Base-by-base conservation (phyloP, 35 echinoderm and acorn worm species). In the Heliocidaris erythrogramma region DNA sequence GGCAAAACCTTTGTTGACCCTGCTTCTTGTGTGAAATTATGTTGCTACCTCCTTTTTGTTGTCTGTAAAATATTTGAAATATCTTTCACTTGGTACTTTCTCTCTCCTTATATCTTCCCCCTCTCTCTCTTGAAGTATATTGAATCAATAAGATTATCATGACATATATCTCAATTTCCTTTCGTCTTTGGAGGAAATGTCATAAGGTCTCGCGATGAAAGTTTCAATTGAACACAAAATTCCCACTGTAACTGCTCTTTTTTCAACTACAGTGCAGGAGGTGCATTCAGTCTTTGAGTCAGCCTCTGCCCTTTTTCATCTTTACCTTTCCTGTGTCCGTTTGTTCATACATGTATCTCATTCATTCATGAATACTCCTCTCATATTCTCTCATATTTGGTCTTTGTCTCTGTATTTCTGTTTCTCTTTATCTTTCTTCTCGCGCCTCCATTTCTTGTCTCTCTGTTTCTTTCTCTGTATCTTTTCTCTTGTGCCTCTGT, bases 181-280 rank as follows among this genome's bases (percentile, higher is more conserved):
- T n/a, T 29, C 65, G 65, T 78, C 65, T 78, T 78, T 78, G 17
- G 65, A 78, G 65, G 65, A 78, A 78, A 78, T 78, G 65, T 78
- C 65, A 78, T 78, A 78, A 78, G 65, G 65, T n/a, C 65, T 78
- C 2, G 17, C 8, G 65, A 27, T 78, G 65, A 78, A 78, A 78
- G 65, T 78, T 78, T 78, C 65, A 78, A 78, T 78, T 78, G 7
- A 7, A 78, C 65, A n/a, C 65, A 78, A 78, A 10, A 21, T 78
- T 78, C 65, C 65, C 21, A 78, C 21, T 18, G 17, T 78, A 27
- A 78, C 65, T 78, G 18, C 27, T 78, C 65, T 5, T 4, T 78
- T n/a, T 27, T n/a, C 14, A 78, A 7, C 21, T 2, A 24, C n/a
- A 78, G 65, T 78, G 65, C 65, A 78, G 65, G 65, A 78, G 52